Conservation (phyloP, 2,888 invertebrate genomes). For the Apocheima hispidaria region DNA sequence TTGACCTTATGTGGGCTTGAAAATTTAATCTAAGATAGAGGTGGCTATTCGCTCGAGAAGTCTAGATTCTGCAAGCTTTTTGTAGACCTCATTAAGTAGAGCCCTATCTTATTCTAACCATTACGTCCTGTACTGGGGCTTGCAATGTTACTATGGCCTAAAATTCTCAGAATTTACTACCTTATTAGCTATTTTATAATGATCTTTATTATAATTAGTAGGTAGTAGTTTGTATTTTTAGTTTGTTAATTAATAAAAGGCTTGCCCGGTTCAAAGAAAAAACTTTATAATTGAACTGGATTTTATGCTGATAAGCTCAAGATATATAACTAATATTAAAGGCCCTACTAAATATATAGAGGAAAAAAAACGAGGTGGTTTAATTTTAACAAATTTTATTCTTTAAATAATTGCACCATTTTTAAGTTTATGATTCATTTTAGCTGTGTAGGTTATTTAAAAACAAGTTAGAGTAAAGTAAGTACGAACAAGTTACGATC, state of each 20-base stretch:
- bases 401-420: no score
- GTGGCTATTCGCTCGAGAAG: conserved; percentile 11
- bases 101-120: conserved; percentile 16
- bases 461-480: conserved; percentile 3
- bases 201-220: neutral
- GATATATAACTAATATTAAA: no score
- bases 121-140: neutral
- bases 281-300: no score
- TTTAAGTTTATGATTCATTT: no score
- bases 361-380: no score
- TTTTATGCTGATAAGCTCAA: no score
- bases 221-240: no score
- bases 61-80: conserved; percentile 22
- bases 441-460: neutral
- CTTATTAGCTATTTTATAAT: neutral
- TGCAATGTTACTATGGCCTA: conserved; percentile 27
- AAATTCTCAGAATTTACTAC: conserved; percentile 20
- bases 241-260: no score
- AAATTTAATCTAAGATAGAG: conserved; percentile 30
- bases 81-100: conserved; percentile 29
- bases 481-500: conserved; percentile 3
- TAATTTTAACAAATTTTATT: no score
- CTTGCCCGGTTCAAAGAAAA: no score
- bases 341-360: no score
- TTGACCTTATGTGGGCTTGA: conserved; percentile 16